Base-by-base conservation (phyloP, 2,113 vertebrate species). In the Syrmaticus mikado region DNA sequence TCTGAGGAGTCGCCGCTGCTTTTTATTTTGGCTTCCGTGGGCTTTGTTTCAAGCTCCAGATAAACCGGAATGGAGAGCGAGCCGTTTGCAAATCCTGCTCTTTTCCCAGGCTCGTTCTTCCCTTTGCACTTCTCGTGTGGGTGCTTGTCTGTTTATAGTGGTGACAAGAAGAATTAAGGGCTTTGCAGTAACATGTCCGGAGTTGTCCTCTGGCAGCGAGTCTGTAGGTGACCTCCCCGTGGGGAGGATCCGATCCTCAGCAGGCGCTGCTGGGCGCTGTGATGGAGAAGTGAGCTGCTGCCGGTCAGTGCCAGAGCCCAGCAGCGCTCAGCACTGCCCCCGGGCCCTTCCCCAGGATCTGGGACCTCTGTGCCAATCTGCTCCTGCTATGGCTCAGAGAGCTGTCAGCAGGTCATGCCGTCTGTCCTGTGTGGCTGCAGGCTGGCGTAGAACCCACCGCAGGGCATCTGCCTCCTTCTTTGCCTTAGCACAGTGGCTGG, bases 131-230 rank as follows among this genome's bases (percentile, higher is more conserved):
- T 10, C 64, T 45, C 13, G 3, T 36, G 6, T 11, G 57, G 30
- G 13, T 7, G 28, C 38, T 30, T 8, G 17, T 5, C 55, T 62
- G 28, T 64, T 89, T 55, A 38, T 36, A 52, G 67, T 30, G 3
- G 43, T 76, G 88, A 57, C 85, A 48, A 32, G 30, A 88, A 25
- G 45, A 85, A 78, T 85, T 67, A 89, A 87, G 72, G 64, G 62
- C 68, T 92, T 90, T 72, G 8, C 57, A 2, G 4, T 38, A 28
- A 75, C 6, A 7, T 68, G 90, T 48, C 65, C 21, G 13, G 17
- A 25, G 72, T 16, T 78, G 81, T 88, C 61, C 32, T 61, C 32
- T 46, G 75, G 55, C 7, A 0, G 52, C 21, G 16, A 46, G 72
- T 12, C 36, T 50, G 43, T 13, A 15, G 30, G 52, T 84, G 89